These are phyloP conservation scores for Selene dorsalis DNA, from an alignment of 2,797 vertebrate genomes.

Conservation along the genomic window DNA sequence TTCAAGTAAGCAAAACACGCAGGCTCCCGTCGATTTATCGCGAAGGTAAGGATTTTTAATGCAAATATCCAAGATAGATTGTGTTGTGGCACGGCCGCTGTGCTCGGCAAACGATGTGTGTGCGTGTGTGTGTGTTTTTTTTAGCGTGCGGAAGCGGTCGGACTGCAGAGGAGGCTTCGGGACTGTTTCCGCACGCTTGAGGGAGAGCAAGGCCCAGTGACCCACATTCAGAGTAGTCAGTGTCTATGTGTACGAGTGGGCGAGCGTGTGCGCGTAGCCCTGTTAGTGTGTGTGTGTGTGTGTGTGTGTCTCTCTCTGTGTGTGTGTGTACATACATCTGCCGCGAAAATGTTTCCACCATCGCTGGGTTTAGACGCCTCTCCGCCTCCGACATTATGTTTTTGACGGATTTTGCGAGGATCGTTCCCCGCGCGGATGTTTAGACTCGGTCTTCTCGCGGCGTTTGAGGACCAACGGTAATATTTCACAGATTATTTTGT, in stretches of 20 bases:
- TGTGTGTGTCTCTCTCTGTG: too few relatives aligned
- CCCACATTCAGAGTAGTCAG: conserved; percentile 84
- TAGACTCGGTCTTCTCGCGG: conserved; percentile 16
- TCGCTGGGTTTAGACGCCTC: conserved; percentile 57
- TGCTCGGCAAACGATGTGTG: neutral
- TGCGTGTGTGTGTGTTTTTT: conserved; percentile 9
- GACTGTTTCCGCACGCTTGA: conserved; percentile 84
- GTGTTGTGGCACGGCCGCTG: conserved; percentile 5
- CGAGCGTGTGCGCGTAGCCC: conserved; percentile 64
- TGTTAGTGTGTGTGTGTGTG: conserved; percentile 36
- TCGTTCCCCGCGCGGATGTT: conserved; percentile 22
- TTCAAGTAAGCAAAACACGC: conserved; percentile 76
- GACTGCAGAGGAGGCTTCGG: conserved; percentile 79
- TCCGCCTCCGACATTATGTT: neutral
- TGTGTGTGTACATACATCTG: conserved; percentile 74
- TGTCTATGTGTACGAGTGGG: conserved; percentile 70
- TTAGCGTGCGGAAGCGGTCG: conserved; percentile 72
- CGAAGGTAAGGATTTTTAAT: conserved; percentile 64
- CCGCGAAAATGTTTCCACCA: conserved; percentile 80
- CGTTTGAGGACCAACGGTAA: conserved; percentile 44
- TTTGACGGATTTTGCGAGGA: conserved; percentile 27
- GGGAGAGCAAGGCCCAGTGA: conserved; percentile 87
- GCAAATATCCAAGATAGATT: neutral
- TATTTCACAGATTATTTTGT: conserved; percentile 68
- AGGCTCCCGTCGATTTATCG: conserved; percentile 60